Base-by-base conservation (phyloP, 1,140 invertebrate genomes). In the Amyelois transitella region DNA sequence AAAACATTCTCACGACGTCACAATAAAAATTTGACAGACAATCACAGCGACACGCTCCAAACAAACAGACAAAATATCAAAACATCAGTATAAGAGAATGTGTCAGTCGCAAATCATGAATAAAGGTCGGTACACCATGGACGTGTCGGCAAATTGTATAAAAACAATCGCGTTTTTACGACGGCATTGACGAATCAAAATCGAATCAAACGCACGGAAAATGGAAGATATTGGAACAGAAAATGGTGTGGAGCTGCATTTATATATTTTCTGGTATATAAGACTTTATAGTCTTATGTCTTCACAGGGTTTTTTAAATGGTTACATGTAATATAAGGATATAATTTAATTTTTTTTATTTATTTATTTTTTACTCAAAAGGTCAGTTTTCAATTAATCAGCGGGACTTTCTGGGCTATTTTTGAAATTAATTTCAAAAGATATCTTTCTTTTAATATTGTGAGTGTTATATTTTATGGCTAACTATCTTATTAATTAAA, bases 21-120 rank as follows among this genome's bases (percentile, higher is more conserved):
- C 58, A 67, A 86, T 85, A 71, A 76, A 87, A 78, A 81, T 87
- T 81, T 85, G 84, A 87, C 80, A 84, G 66, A 77, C 75, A 71
- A 74, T 85, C 84, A 87, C 70, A 84, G 82, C 76, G 79, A 63
- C 83, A 85, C 83, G 75, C 78, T 76, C 70, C 69, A 51, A 53
- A 62, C 59, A 70, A 77, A 75, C 64, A 81, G 70, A 81, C 69
- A 81, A 72, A 81, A 78, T 55, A 75, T 73, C 67, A 73, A 73
- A 72, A 74, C 58, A 71, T 65, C 58, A 71, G 57, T 43, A 66
- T 53, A 72, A 77, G 76, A 66, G 64, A 76, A 58, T 69, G 59
- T 76, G 81, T 86, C 83, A 84, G 56, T 77, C 70, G 69, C 76
- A 78, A 79, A 82, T 85, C 78, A 83, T 79, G 69, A 81, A 81